phyloP scores from a whole-genome alignment of 2,888 invertebrate species.

The Synanthedon formicaeformis region DNA sequence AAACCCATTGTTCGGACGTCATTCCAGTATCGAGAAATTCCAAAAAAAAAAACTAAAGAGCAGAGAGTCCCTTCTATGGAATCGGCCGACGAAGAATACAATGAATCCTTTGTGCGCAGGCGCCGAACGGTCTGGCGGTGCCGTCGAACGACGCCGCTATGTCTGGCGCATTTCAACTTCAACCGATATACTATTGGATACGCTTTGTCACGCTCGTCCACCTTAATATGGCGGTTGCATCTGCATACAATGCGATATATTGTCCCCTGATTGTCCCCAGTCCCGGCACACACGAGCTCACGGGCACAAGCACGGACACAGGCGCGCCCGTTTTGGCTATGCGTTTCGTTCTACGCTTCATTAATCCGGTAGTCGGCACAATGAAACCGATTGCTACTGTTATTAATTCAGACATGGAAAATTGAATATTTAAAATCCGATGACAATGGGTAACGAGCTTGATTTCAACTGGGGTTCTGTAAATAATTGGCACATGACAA shows the following conservation, averaged over 20 bases:
- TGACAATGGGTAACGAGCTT: too few species aligned
- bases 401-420: not conserved
- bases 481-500: too few species aligned
- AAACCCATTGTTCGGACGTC: slow-evolving; percentile 67
- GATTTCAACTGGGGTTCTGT: too few species aligned
- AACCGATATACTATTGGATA: slow-evolving; percentile 7
- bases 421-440: too few species aligned
- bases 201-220: slow-evolving; percentile 23
- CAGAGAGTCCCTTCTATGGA: slow-evolving; percentile 51
- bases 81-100: slow-evolving; percentile 51
- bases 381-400: slow-evolving; percentile 7
- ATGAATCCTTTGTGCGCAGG: slow-evolving; percentile 65
- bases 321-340: slow-evolving; percentile 4
- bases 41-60: slow-evolving; percentile 39
- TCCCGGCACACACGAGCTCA: slow-evolving; percentile 3
- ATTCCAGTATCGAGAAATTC: slow-evolving; percentile 63
- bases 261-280: not conserved
- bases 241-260: slow-evolving; percentile 30
- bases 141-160: slow-evolving; percentile 30
- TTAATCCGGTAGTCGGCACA: slow-evolving; percentile 5
- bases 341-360: slow-evolving; percentile 5
- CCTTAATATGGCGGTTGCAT: slow-evolving; percentile 20
- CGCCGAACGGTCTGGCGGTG: slow-evolving; percentile 63
- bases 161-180: slow-evolving; percentile 27
- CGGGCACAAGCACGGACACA: not conserved